Conservation (phyloP, 2,888 invertebrate genomes). For the Epinotia brunnichana region DNA sequence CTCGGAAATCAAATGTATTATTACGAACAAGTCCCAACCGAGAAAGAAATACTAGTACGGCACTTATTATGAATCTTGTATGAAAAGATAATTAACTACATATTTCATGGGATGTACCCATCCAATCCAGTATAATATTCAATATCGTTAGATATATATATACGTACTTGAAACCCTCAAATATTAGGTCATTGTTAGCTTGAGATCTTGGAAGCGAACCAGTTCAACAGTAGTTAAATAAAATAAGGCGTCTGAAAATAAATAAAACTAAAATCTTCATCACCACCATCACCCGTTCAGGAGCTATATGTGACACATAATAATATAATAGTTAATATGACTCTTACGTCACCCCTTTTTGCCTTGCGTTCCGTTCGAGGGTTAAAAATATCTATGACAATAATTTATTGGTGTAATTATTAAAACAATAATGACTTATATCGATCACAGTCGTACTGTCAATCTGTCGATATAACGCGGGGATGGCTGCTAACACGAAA, state of each 20-base stretch:
- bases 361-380: neutral
- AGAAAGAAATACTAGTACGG: too few species aligned
- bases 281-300: too few species aligned
- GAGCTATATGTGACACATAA: too few species aligned
- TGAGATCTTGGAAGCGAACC: neutral
- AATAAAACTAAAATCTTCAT: neutral
- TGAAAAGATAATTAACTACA: too few species aligned
- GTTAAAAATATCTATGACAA: neutral
- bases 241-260: neutral
- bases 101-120: too few species aligned
- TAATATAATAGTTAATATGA: neutral
- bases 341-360: neutral
- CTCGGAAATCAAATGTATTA: neutral
- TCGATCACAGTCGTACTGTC: neutral
- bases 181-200: neutral
- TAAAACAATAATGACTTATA: neutral
- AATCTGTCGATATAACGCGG: neutral
- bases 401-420: neutral
- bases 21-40: too few species aligned
- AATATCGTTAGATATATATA: neutral
- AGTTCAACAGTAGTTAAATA: neutral
- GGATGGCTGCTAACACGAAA: neutral
- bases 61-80: too few species aligned
- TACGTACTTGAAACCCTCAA: neutral
- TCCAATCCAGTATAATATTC: too few species aligned